A percentile compares a stretch with the other conserved stretches of the same genome.
Conservation (phyloP, 2,888 invertebrate species). For the Cerastis rubricosa region DNA sequence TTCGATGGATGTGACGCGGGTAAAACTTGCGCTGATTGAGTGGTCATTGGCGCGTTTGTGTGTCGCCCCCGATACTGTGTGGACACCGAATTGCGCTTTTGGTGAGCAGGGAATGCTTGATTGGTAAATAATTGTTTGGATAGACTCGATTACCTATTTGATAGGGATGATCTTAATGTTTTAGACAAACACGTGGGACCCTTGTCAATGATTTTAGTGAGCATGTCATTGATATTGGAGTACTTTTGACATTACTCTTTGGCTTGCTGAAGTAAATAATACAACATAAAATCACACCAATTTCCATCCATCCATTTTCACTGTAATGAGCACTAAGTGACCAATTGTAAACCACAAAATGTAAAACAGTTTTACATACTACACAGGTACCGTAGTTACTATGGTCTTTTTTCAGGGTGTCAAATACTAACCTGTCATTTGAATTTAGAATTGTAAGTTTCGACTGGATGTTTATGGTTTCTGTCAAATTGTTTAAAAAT, state of each 20-base stretch:
- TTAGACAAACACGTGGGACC: conserved; percentile 22
- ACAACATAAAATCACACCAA: too few relatives aligned
- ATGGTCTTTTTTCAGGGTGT: background rate
- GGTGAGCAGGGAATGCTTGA: conserved; percentile 35
- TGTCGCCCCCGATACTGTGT: conserved; percentile 47
- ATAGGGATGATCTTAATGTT: conserved; percentile 40
- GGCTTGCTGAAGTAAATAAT: background rate
- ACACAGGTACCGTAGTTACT: too few relatives aligned
- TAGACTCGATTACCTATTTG: conserved; percentile 54
- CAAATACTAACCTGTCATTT: background rate
- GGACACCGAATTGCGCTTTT: conserved; percentile 58
- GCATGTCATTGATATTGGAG: background rate
- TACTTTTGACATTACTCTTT: background rate
- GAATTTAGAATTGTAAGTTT: background rate
- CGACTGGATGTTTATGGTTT: background rate
- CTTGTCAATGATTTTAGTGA: conserved; percentile 2
- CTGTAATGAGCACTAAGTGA: too few relatives aligned
- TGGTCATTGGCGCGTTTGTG: conserved; percentile 65
- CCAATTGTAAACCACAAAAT: background rate
- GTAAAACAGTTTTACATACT: too few relatives aligned
- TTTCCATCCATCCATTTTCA: too few relatives aligned
- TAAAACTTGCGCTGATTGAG: conserved; percentile 72
- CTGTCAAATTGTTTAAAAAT: background rate
- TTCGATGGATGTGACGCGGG: conserved; percentile 71
- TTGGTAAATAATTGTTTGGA: conserved; percentile 56